A percentile compares a stretch with the other conserved stretches of the same genome.
Evolutionary conservation across 2,888 invertebrate genomes (phyloP).

Genomic region (Patella ulyssiponensis): DNA sequence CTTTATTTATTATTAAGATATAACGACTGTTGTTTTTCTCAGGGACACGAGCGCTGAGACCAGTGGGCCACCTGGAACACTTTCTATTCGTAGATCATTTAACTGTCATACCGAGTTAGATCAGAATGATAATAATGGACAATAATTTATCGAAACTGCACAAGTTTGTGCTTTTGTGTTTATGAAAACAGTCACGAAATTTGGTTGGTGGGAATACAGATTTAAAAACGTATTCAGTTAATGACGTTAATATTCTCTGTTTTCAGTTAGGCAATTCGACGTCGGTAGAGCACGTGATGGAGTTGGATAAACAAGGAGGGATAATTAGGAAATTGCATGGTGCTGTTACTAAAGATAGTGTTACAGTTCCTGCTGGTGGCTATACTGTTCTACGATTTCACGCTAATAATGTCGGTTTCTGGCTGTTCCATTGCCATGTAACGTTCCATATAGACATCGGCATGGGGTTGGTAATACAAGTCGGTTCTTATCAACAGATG

Average conservation of each 20-base stretch:
- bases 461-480: conserved; percentile 89
- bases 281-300: conserved; percentile 81
- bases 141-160: too few species aligned
- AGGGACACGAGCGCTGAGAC: too few species aligned
- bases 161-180: too few species aligned
- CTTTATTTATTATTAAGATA: background rate
- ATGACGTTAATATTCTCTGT: too few species aligned
- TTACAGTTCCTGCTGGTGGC: conserved; percentile 92
- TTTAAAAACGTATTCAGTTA: too few species aligned
- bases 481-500: conserved; percentile 86
- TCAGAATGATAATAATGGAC: too few species aligned
- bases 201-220: too few species aligned
- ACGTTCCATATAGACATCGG: conserved; percentile 93
- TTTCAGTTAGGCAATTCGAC: conserved; percentile 65
- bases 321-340: conserved; percentile 81
- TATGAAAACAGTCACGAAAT: too few species aligned
- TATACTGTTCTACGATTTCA: conserved; percentile 88
- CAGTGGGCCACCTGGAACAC: too few species aligned
- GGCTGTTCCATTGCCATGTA: conserved; percentile 93
- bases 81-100: too few species aligned
- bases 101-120: too few species aligned
- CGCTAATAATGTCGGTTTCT: conserved; percentile 90
- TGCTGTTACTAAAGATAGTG: conserved; percentile 89
- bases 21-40: too few species aligned
- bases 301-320: conserved; percentile 79